Evolutionary conservation across 2,113 vertebrate species (phyloP).

Genomic region (Coturnix japonica): DNA sequence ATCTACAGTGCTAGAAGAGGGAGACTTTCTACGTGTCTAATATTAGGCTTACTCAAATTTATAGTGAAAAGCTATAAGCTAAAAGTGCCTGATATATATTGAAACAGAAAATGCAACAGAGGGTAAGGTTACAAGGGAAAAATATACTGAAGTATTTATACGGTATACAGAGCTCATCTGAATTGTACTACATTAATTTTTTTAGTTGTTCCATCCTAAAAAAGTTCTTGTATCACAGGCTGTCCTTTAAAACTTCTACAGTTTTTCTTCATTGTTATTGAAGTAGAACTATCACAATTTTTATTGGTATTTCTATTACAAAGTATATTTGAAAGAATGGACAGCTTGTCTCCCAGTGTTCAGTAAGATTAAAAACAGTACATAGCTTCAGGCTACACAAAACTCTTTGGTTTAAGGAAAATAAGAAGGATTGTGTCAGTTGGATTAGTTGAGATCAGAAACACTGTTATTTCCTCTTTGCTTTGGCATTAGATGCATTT

Average conservation of each 20-base stretch:
- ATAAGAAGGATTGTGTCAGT: not conserved
- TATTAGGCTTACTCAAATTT: not conserved
- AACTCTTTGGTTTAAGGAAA: not conserved
- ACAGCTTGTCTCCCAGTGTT: not conserved
- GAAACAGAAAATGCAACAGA: not conserved
- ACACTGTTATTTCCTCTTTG: not conserved
- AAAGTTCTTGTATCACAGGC: not conserved
- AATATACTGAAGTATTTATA: not conserved
- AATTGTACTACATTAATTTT: not conserved
- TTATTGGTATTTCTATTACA: not conserved
- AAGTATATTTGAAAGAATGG: not conserved
- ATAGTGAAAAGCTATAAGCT: not conserved
- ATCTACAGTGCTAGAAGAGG: fast-evolving
- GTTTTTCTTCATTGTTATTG: not conserved
- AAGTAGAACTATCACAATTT: not conserved
- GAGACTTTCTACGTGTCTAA: not conserved
- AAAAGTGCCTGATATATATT: not conserved
- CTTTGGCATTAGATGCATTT: not conserved
- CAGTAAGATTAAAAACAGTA: not conserved
- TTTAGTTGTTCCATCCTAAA: not conserved
- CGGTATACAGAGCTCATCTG: not conserved
- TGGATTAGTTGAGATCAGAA: not conserved
- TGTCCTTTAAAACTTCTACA: not conserved
- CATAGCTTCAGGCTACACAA: not conserved
- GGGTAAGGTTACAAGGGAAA: not conserved